phyloP scores from a whole-genome alignment of 2,113 vertebrate species.

The Callipepla squamata region DNA sequence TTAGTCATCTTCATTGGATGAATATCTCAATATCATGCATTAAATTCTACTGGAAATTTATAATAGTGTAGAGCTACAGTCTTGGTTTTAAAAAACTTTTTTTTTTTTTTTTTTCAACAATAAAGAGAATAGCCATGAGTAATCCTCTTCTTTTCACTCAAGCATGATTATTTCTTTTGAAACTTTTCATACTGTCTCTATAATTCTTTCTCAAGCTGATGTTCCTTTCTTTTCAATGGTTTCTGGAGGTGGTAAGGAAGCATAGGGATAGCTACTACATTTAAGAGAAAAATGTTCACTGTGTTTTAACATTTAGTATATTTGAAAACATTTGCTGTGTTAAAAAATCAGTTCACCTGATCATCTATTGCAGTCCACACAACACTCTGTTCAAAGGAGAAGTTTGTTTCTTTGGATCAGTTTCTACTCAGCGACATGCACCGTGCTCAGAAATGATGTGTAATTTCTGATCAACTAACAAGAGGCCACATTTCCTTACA shows the following conservation, averaged over 20 bases:
- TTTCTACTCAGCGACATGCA: background rate
- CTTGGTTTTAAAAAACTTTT: background rate
- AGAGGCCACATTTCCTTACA: background rate
- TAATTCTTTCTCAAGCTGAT: background rate
- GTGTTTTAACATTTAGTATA: background rate
- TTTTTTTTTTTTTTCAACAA: background rate
- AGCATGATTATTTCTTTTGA: background rate
- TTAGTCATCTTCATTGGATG: background rate
- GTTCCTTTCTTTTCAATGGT: background rate
- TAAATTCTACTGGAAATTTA: background rate
- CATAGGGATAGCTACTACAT: background rate
- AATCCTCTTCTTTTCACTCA: background rate
- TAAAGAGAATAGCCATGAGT: background rate
- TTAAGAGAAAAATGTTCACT: background rate
- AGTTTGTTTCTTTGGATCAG: background rate
- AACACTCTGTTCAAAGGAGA: background rate
- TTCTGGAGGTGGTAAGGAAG: accelerated
- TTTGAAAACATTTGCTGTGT: background rate
- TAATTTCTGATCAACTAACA: background rate
- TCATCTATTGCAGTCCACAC: background rate
- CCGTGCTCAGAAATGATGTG: background rate
- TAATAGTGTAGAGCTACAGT: background rate
- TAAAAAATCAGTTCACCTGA: background rate
- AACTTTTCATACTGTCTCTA: background rate
- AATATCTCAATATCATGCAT: background rate